Evolutionary conservation across 30 jellyfish, hydroid and myxozoan species (phyloP).

Genomic region (Aurelia sp.): DNA sequence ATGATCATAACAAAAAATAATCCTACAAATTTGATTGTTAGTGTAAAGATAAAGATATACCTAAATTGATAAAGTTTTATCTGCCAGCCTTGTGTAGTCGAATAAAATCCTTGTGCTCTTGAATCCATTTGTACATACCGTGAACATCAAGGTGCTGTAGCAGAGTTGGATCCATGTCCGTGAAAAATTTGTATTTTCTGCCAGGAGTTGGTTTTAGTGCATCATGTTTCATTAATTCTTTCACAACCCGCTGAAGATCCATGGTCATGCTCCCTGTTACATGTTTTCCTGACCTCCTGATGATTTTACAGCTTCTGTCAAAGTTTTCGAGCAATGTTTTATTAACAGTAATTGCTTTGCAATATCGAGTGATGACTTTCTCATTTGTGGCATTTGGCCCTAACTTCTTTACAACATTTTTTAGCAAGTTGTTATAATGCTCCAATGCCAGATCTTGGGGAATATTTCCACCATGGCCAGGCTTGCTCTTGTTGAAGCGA

Average conservation of each 20-base stretch:
- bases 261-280: not conserved
- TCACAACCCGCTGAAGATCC: no score
- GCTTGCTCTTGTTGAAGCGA: constrained; percentile 16
- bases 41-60: no score
- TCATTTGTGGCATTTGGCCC: constrained; percentile 40
- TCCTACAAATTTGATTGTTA: no score
- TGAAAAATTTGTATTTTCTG: constrained; percentile 7
- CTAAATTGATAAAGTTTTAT: not conserved
- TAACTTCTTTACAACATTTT: constrained; percentile 20
- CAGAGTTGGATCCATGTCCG: not conserved
- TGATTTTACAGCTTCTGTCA: constrained; percentile 9
- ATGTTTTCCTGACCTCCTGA: constrained; percentile 46
- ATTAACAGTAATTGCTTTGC: constrained; percentile 34
- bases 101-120: not conserved
- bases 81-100: not conserved
- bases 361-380: constrained; percentile 3
- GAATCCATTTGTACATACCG: constrained; percentile 24
- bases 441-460: constrained; percentile 60
- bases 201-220: not conserved
- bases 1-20: no score
- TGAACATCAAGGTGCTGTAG: constrained; percentile 13
- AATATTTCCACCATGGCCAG: constrained; percentile 59
- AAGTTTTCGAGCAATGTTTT: constrained; percentile 32
- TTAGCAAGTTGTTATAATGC: constrained; percentile 28
- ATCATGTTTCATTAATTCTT: not conserved